phyloP scores from a whole-genome alignment of 2,113 vertebrate genomes.

The Cyanoliseus patagonus region DNA sequence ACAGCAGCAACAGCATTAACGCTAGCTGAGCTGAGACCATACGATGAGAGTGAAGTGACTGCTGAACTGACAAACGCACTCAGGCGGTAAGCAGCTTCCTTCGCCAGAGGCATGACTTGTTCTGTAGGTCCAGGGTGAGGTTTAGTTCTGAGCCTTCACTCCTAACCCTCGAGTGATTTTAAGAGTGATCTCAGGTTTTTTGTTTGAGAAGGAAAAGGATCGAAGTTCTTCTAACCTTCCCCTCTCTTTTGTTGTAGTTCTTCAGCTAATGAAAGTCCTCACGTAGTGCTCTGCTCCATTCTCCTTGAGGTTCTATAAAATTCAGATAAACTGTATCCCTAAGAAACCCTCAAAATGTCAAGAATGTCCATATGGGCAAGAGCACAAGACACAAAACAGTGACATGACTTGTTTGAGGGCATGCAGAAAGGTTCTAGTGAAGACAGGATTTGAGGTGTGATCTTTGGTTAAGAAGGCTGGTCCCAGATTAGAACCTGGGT shows the following conservation, averaged over 20 bases:
- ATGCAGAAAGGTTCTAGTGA: neutral
- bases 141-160: neutral
- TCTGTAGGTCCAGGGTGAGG: neutral
- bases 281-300: neutral
- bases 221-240: neutral
- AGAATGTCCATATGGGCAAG: neutral
- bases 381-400: neutral
- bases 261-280: neutral
- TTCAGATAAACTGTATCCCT: neutral
- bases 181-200: neutral
- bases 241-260: neutral
- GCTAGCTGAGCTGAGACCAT: constrained; percentile 73
- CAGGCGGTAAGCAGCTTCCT: constrained; percentile 73
- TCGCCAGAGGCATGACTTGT: rapidly evolving
- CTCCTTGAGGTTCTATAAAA: neutral
- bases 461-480: neutral
- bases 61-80: constrained; percentile 81
- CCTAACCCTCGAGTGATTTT: neutral
- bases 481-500: neutral
- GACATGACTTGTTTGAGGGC: neutral
- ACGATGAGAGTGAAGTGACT: constrained; percentile 79
- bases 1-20: constrained; percentile 68
- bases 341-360: neutral
- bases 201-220: neutral
- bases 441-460: neutral